These are phyloP conservation scores for Maccullochella peelii DNA, from an alignment of 2,113 vertebrate species.

Conservation along the genomic window DNA sequence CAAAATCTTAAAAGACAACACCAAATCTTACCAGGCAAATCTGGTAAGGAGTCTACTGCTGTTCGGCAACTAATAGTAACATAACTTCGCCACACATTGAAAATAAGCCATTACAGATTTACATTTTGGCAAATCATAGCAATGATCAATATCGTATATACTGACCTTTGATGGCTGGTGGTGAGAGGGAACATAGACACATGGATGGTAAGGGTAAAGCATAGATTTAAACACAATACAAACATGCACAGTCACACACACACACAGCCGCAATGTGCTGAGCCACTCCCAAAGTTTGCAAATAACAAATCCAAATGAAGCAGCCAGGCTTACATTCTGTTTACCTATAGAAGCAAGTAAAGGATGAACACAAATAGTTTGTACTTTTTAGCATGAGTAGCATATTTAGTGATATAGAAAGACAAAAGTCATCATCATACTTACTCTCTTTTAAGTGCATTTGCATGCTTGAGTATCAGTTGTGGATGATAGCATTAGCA, in stretches of 20 bases:
- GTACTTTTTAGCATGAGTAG: background rate
- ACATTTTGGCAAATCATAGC: background rate
- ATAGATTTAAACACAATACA: conserved; percentile 26
- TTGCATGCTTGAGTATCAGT: conserved; percentile 66
- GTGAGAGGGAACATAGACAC: conserved; percentile 10
- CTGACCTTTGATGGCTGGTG: conserved; percentile 66
- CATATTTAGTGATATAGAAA: background rate
- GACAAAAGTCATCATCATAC: conserved; percentile 54
- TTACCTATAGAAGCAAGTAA: background rate
- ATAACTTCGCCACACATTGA: background rate
- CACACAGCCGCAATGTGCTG: conserved; percentile 3
- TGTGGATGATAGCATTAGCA: conserved; percentile 43
- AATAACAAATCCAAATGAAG: conserved; percentile 74
- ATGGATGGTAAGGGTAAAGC: conserved; percentile 10
- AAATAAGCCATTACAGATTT: background rate
- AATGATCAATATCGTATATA: conserved; percentile 1
- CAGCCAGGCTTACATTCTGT: background rate
- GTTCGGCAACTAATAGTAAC: background rate
- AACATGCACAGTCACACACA: background rate
- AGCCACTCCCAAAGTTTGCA: conserved; percentile 76
- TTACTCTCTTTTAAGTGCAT: conserved; percentile 56
- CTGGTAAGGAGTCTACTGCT: background rate
- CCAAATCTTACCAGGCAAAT: background rate
- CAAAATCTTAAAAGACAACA: background rate
- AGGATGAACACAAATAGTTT: background rate